Conservation (phyloP, 2,113 vertebrate genomes). For the Plectropomus leopardus region DNA sequence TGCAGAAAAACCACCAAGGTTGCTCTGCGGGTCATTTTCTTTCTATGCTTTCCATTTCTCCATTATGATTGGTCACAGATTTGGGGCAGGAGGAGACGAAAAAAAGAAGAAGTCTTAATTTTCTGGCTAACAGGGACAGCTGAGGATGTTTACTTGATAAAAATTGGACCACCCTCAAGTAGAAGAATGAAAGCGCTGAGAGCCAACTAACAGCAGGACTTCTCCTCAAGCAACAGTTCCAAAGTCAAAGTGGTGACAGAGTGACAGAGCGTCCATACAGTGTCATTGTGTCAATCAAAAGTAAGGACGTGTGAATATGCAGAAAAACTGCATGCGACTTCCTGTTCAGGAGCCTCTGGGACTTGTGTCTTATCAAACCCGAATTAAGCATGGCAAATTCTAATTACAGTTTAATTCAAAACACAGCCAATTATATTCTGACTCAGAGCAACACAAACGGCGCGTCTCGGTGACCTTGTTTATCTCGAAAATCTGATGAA, state of each 20-base stretch:
- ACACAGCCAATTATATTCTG: conserved; percentile 66
- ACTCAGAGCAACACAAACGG: conserved; percentile 57
- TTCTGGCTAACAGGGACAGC: conserved; percentile 14
- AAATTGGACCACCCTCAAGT: conserved; percentile 12
- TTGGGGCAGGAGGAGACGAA: background rate
- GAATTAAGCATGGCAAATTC: conserved; percentile 64
- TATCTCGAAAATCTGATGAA: conserved; percentile 63
- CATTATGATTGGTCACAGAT: conserved; percentile 11
- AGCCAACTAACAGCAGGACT: conserved; percentile 1
- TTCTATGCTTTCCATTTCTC: conserved; percentile 47
- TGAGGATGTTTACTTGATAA: conserved; percentile 43
- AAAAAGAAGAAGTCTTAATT: conserved; percentile 5
- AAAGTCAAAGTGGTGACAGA: conserved; percentile 26
- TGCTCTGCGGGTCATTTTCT: conserved; percentile 44
- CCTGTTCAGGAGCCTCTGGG: conserved; percentile 30
- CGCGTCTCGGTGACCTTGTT: conserved; percentile 68
- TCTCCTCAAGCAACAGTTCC: conserved; percentile 7
- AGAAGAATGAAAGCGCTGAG: background rate
- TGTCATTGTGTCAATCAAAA: conserved; percentile 9
- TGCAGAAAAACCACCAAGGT: conserved; percentile 44
- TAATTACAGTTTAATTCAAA: conserved; percentile 69
- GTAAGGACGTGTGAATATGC: background rate
- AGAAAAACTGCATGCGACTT: conserved; percentile 14
- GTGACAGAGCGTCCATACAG: background rate
- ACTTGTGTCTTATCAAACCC: conserved; percentile 33